phyloP scores from a whole-genome alignment of 2,797 vertebrate genomes.

The Botia kubotai region DNA sequence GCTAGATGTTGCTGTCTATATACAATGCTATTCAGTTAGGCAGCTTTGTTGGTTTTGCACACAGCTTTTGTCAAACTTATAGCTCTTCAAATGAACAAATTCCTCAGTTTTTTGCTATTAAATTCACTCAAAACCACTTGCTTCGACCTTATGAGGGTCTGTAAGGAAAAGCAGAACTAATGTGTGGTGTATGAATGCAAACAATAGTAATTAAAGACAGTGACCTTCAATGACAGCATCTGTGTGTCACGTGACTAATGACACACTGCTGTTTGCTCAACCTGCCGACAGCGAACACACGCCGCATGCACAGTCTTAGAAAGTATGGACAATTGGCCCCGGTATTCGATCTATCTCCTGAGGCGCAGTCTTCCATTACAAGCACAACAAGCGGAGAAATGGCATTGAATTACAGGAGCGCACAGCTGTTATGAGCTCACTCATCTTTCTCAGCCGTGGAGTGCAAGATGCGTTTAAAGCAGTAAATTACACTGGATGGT shows the following conservation, averaged over 20 bases:
- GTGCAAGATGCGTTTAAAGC: background rate
- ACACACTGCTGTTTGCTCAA: slow-evolving; percentile 53
- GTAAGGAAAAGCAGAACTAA: slow-evolving; percentile 4
- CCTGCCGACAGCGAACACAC: slow-evolving; percentile 33
- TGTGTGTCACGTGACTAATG: slow-evolving; percentile 25
- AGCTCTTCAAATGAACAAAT: background rate
- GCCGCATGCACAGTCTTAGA: slow-evolving; percentile 13
- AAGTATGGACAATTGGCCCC: slow-evolving; percentile 28
- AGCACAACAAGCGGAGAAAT: slow-evolving; percentile 55
- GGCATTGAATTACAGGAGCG: background rate
- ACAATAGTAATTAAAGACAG: slow-evolving; percentile 50
- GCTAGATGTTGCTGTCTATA: slow-evolving; percentile 1
- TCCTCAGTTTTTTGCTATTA: background rate
- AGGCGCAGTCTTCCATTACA: slow-evolving; percentile 52
- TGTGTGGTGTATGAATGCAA: slow-evolving; percentile 60
- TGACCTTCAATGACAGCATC: slow-evolving; percentile 54
- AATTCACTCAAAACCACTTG: background rate
- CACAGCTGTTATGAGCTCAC: background rate
- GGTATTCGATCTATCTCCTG: too few species aligned
- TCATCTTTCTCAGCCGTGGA: background rate
- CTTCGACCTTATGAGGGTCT: background rate
- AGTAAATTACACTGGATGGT: background rate
- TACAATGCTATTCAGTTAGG: background rate
- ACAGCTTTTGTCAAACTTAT: background rate
- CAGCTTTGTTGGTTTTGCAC: background rate